Base-by-base conservation (phyloP, 2,797 vertebrate genomes). In the Acrossocheilus wenchowensis region DNA sequence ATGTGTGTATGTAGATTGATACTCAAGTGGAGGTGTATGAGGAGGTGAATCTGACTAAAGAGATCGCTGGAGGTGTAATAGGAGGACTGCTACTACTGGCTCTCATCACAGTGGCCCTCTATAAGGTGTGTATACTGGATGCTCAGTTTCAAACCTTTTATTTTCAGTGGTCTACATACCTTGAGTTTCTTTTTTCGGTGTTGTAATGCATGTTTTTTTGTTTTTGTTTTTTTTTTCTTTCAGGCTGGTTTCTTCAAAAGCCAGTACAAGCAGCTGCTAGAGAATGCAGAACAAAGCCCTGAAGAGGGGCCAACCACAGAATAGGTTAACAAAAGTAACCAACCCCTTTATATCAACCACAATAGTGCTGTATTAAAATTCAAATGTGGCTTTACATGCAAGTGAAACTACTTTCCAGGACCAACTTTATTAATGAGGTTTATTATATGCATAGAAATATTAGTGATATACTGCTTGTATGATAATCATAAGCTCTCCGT, bases 241-340 rank as follows among this genome's bases (percentile, higher is more conserved):
- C 39, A 97, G 97, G 91, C 95, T 52, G 96, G 96, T 82, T 97
- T 97, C 92, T 98, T 98, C 92, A 97, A 97, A 83, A 95, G 97
- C 30, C 95, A 96, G 81, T 97, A 96, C 91, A 93, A 95, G 50
- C 21, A 95, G 0, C 93, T 96, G 95, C 91, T 97, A 19, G 89
- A 68, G 8, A 90, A 36, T 11, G 92, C 50, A 39, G 78, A 43
- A 17, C 87, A 21, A 50, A n/a, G n/a, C n/a, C n/a, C n/a, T n/a
- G n/a, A n/a, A n/a, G n/a, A n/a, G n/a, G n/a, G n/a, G n/a, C n/a
- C n/a, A n/a, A n/a, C n/a, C 57, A 43, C 39, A 64, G 7, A 11
- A 19, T 1, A 54, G 12, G 26, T 14, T 26, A 57, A 57, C 30
- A 41, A 60, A 21, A 64, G 11, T 43, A 72, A 43, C 39, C 39